phyloP scores from a whole-genome alignment of 2,113 vertebrate genomes.

The Rhinolophus ferrumequinum region DNA sequence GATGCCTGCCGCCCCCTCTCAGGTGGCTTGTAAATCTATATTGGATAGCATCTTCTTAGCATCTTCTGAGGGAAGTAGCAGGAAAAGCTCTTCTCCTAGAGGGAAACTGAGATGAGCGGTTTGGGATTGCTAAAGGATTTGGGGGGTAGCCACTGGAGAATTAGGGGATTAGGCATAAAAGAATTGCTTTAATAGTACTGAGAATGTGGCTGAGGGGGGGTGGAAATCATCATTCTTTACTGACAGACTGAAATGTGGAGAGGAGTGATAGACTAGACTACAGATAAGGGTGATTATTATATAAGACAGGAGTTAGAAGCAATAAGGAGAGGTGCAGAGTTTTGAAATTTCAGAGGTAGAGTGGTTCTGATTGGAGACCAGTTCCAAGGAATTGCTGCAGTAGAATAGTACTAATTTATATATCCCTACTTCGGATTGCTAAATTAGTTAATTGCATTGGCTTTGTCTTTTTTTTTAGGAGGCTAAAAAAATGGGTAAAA shows the following conservation, averaged over 20 bases:
- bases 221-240: background rate
- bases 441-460: background rate
- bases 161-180: background rate
- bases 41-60: background rate
- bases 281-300: background rate
- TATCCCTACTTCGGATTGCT: background rate
- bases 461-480: background rate
- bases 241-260: background rate
- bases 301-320: background rate
- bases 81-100: background rate
- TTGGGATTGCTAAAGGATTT: background rate
- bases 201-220: background rate
- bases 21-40: background rate
- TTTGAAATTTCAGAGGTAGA: background rate
- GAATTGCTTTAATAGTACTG: background rate
- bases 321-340: background rate
- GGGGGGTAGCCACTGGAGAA: background rate
- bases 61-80: background rate
- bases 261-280: background rate
- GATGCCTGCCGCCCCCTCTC: background rate
- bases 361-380: background rate
- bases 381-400: background rate
- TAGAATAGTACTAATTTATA: background rate
- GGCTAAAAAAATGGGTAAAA: background rate
- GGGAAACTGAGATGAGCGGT: background rate